These are phyloP conservation scores for Aphelinus certus DNA, from an alignment of 1,140 invertebrate species.

Conservation along the genomic window DNA sequence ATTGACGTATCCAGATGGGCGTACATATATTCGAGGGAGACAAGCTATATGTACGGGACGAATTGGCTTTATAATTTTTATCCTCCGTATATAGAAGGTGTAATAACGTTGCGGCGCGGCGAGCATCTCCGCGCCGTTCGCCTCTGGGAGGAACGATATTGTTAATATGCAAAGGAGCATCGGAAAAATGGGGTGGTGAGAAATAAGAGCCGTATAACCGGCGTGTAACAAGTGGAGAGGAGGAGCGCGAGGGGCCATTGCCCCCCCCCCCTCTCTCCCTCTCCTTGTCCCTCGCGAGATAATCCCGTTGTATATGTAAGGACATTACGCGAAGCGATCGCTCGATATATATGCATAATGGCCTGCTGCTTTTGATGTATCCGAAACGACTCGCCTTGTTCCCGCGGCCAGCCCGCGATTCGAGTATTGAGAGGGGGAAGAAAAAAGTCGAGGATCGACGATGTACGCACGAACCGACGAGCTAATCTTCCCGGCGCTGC, in stretches of 20 bases:
- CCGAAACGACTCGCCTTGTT: not conserved
- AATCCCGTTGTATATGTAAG: constrained; percentile 33
- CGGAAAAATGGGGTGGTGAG: constrained; percentile 62
- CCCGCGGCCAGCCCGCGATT: constrained; percentile 7
- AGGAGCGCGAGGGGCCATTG: constrained; percentile 38
- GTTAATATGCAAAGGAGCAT: constrained; percentile 67
- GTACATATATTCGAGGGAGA: constrained; percentile 17
- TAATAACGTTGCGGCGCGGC: not conserved
- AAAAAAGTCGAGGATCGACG: not conserved
- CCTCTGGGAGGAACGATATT: constrained; percentile 60
- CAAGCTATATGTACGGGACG: constrained; percentile 17
- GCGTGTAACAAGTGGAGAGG: constrained; percentile 32
- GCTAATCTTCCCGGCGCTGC: not conserved
- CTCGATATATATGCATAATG: constrained; percentile 27
- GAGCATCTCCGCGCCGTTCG: constrained; percentile 48
- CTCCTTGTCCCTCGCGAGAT: constrained; percentile 26
- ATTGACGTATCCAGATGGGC: too few relatives aligned
- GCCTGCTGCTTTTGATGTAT: not conserved
- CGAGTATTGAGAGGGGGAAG: constrained; percentile 18
- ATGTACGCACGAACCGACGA: not conserved
- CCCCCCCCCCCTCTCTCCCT: not conserved
- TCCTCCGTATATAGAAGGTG: constrained; percentile 49
- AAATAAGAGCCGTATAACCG: constrained; percentile 54
- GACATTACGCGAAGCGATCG: constrained; percentile 45
- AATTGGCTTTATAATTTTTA: constrained; percentile 63